Evolutionary conservation across 2,888 invertebrate species (phyloP).

Genomic region (Chymomyza caudatula): DNA sequence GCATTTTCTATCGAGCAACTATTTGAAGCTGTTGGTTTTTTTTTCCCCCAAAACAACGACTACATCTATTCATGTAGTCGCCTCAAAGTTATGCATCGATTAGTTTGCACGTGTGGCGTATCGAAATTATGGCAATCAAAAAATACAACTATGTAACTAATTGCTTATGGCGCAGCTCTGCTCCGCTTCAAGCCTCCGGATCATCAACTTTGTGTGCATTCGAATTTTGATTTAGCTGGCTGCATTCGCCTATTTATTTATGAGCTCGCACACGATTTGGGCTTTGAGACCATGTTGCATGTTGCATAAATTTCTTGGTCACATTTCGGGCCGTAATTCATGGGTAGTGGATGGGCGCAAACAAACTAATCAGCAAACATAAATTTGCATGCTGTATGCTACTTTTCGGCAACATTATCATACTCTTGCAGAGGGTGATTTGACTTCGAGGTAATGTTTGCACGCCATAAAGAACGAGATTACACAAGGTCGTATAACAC

Average conservation of each 20-base stretch:
- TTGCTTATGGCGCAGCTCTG: slow-evolving; percentile 30
- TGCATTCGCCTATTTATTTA: slow-evolving; percentile 5
- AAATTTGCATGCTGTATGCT: not conserved
- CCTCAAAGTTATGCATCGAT: not conserved
- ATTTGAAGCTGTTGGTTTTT: slow-evolving; percentile 35
- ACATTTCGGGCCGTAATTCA: not conserved
- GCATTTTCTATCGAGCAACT: slow-evolving; percentile 29
- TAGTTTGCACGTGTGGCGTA: not conserved
- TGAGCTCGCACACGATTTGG: not conserved
- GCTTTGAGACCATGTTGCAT: slow-evolving; percentile 2
- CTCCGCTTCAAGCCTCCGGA: not conserved
- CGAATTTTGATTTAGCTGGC: slow-evolving; percentile 60
- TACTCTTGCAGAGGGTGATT: not conserved
- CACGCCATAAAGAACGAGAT: no score
- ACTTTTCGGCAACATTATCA: not conserved
- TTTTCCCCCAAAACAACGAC: slow-evolving; percentile 1
- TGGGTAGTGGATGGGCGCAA: not conserved
- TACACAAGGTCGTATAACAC: no score
- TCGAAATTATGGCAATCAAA: slow-evolving; percentile 33
- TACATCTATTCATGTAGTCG: slow-evolving; percentile 11
- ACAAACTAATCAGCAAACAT: not conserved
- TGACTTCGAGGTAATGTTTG: not conserved
- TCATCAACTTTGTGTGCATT: slow-evolving; percentile 32
- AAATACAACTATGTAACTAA: slow-evolving; percentile 47
- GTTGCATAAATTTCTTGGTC: not conserved